Evolutionary conservation across 2,888 invertebrate species (phyloP), one percentile per base, ranked within the genome.

Genomic region (Lasioglossum oenotherae): DNA sequence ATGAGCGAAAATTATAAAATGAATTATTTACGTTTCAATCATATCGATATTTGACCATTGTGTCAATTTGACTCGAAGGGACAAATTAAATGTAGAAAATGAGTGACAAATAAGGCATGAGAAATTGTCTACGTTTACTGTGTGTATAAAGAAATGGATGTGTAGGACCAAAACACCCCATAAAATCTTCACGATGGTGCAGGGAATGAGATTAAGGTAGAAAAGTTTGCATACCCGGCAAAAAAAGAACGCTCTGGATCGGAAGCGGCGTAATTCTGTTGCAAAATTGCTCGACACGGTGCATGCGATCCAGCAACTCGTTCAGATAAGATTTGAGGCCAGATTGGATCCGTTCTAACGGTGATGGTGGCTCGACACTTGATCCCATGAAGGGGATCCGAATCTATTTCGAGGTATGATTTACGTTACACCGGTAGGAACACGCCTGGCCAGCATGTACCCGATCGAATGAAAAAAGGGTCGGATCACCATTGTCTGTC

Each of bases 351-450:
- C 87, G 82, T 78, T 81, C 80, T 78, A 73, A 41, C 87, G 88
- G 79, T 90, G 82, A 90, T 79, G 82, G 78, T 27, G 67, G 78
- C 53, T 46, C 84, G 80, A 77, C 84, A 82, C 76, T 71, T 84
- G 80, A 82, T 84, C 87, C 85, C 87, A 81, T 41, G 75, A 79
- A 87, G 46, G 81, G 86, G 79, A 84, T 82, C 83, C 88, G 80
- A 90, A 90, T 91, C 89, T 89, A 89, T 89, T 88, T 88, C 84
- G 84, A 85, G 89, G 86, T 90, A 91, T 92, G 92, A 92, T 92
- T 92, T 92, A 92, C 86, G 90, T 90, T 86, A 86, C 79, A 76
- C 85, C 85, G 81, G 27, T 74, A 27, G 76, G 85, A 77, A 85
- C 89, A 80, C 87, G 73, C 74, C 79, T 82, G 35, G 76, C 69